A percentile compares a stretch with the other conserved stretches of the same genome.
Conservation (phyloP, 2,113 vertebrate genomes). For the Harpagus bidentatus region DNA sequence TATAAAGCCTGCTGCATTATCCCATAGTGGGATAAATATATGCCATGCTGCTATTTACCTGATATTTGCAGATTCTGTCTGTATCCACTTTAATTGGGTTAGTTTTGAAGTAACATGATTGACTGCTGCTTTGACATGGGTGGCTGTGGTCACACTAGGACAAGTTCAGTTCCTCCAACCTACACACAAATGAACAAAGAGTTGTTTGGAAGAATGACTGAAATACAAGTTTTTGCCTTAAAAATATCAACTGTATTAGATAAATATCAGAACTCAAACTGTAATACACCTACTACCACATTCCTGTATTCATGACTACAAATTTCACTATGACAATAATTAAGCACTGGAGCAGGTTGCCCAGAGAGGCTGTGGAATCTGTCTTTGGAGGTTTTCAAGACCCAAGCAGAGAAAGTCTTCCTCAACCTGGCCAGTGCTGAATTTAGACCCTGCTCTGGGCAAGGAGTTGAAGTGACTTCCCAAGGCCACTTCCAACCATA, state of each 20-base stretch:
- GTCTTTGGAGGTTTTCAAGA: background rate
- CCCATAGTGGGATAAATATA: too few species aligned
- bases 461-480: background rate
- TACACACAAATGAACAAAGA: background rate
- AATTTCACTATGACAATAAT: background rate
- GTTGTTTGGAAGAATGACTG: background rate
- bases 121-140: too few species aligned
- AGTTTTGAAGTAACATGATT: too few species aligned
- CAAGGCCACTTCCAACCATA: background rate
- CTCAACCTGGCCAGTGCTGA: background rate
- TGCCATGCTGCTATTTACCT: too few species aligned
- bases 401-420: too few species aligned
- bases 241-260: too few species aligned
- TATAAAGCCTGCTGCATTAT: too few species aligned
- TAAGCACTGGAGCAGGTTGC: background rate
- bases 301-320: background rate
- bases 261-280: too few species aligned
- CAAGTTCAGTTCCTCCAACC: constrained; percentile 73
- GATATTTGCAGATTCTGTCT: too few species aligned
- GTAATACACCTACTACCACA: background rate
- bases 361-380: too few species aligned
- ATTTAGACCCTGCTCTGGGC: background rate
- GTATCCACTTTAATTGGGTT: too few species aligned
- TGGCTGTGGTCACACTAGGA: constrained; percentile 78
- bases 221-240: background rate